phyloP scores from a whole-genome alignment of 2,113 vertebrate genomes.

The Mastomys natalensis region DNA sequence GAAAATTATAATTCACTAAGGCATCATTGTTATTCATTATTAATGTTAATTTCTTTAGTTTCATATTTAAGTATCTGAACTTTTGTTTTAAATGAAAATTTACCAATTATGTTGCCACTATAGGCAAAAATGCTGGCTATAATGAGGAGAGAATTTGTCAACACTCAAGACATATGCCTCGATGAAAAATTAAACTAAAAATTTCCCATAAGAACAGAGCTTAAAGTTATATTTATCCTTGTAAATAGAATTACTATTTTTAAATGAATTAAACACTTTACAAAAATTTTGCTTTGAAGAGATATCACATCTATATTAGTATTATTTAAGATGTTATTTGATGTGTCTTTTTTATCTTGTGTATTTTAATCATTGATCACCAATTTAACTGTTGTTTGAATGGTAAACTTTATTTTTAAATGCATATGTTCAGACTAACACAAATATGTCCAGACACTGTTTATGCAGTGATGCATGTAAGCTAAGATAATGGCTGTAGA shows the following conservation, averaged over 20 bases:
- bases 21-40: neutral
- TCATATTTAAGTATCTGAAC: neutral
- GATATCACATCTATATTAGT: neutral
- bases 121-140: neutral
- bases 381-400: neutral
- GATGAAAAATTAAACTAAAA: neutral
- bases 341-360: neutral
- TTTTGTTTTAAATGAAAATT: neutral
- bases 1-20: neutral
- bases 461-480: neutral
- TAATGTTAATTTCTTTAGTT: neutral
- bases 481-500: neutral
- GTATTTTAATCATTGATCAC: neutral
- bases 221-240: neutral
- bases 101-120: neutral
- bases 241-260: neutral
- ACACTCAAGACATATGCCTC: neutral
- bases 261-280: neutral
- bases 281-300: neutral
- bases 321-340: neutral
- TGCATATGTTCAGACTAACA: neutral
- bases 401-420: neutral
- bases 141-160: neutral
- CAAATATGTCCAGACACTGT: neutral
- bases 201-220: neutral